A percentile compares a stretch with the other conserved stretches of the same genome.
Conservation (phyloP, 2,888 invertebrate genomes). For the Myathropa florea region DNA sequence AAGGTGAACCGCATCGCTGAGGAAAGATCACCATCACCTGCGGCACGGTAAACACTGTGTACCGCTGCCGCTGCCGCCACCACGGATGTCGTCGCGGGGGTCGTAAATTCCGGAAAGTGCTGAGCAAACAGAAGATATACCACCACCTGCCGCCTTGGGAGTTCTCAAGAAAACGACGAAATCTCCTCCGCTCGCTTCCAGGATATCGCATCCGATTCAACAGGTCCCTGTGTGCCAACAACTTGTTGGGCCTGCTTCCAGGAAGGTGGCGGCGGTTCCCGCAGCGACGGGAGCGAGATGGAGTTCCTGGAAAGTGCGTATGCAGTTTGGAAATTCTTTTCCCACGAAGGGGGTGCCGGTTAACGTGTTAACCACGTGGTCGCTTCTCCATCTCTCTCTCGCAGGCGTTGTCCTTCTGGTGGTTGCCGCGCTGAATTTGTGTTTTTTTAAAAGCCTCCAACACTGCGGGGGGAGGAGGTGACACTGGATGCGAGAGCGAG, state of each 20-base stretch:
- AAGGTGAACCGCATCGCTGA: slow-evolving; percentile 60
- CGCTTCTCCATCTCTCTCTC: background rate
- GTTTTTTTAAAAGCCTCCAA: slow-evolving; percentile 7
- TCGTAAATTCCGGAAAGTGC: slow-evolving; percentile 36
- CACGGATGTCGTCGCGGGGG: background rate
- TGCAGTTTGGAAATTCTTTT: slow-evolving; percentile 33
- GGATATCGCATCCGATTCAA: slow-evolving; percentile 27
- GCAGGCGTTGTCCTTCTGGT: slow-evolving; percentile 5
- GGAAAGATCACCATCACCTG: slow-evolving; percentile 62
- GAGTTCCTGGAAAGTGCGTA: slow-evolving; percentile 59
- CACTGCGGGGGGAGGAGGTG: background rate
- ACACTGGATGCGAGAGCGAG: slow-evolving; percentile 8
- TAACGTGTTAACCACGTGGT: slow-evolving; percentile 29
- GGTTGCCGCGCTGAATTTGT: slow-evolving; percentile 34
- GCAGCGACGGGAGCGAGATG: background rate
- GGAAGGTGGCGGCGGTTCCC: background rate
- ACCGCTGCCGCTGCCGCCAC: slow-evolving; percentile 16
- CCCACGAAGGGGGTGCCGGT: slow-evolving; percentile 2
- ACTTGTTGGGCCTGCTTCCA: slow-evolving; percentile 50
- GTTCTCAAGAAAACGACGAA: slow-evolving; percentile 30
- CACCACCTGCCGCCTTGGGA: slow-evolving; percentile 20
- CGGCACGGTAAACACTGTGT: slow-evolving; percentile 57
- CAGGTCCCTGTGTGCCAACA: slow-evolving; percentile 25
- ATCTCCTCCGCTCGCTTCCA: slow-evolving; percentile 19
- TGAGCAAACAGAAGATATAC: slow-evolving; percentile 39